These are phyloP conservation scores for Phodopus roborovskii DNA, from an alignment of 2,113 vertebrate genomes.

Conservation along the genomic window DNA sequence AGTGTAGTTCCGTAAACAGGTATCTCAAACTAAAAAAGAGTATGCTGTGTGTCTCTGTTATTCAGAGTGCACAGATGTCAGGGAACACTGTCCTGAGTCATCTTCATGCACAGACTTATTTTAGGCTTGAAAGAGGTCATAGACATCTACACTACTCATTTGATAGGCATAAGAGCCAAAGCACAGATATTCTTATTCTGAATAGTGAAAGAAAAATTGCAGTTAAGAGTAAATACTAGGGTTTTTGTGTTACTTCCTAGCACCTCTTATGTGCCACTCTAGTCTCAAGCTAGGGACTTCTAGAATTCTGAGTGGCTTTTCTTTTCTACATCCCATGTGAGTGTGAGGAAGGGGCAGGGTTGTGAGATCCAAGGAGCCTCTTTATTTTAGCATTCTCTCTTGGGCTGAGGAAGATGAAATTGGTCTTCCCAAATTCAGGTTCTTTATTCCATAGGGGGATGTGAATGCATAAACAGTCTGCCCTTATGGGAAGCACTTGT, in stretches of 20 bases:
- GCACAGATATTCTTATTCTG: not conserved
- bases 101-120: not conserved
- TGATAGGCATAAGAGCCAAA: not conserved
- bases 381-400: not conserved
- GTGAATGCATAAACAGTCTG: not conserved
- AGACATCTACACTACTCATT: not conserved
- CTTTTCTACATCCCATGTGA: no score
- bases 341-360: not conserved
- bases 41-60: not conserved
- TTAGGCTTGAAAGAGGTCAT: not conserved
- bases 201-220: not conserved
- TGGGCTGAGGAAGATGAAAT: not conserved
- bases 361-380: not conserved
- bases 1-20: not conserved
- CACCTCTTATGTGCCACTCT: not conserved
- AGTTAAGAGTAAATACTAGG: not conserved
- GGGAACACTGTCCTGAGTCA: not conserved
- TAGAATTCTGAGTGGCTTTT: not conserved
- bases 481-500: slow-evolving; percentile 64
- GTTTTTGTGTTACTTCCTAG: not conserved
- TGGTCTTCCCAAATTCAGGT: not conserved
- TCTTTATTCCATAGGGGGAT: not conserved
- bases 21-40: not conserved
- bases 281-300: not conserved
- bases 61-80: not conserved